Percentiles rank a stretch among this genome's conserved stretches.
Conservation (phyloP, 2,888 invertebrate genomes). For the Euproctis similis region DNA sequence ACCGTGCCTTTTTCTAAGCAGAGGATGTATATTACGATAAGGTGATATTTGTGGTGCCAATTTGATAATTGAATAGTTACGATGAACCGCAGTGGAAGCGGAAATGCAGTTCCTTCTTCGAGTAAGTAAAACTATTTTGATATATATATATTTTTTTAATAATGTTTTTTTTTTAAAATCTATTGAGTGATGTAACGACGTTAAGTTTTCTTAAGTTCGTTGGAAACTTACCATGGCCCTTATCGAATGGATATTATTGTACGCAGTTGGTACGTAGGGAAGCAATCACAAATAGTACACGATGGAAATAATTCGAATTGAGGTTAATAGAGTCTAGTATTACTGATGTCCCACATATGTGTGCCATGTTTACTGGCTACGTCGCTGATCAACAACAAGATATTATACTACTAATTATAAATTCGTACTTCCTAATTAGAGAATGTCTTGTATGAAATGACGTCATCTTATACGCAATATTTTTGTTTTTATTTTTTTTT, state of each 20-base stretch:
- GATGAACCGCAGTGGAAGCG: slow-evolving; percentile 72
- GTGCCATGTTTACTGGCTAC: slow-evolving; percentile 61
- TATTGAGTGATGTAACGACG: slow-evolving; percentile 20
- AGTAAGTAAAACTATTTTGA: slow-evolving; percentile 53
- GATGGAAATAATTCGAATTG: slow-evolving; percentile 67
- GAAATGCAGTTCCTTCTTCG: slow-evolving; percentile 73
- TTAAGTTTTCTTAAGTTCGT: slow-evolving; percentile 21
- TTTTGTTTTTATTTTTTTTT: slow-evolving; percentile 12
- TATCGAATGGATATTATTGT: slow-evolving; percentile 63
- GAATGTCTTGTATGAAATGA: slow-evolving; percentile 32
- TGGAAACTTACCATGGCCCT: slow-evolving; percentile 46
- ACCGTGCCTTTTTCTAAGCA: slow-evolving; percentile 48
- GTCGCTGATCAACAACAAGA: slow-evolving; percentile 58
- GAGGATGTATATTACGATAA: slow-evolving; percentile 60
- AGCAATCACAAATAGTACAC: slow-evolving; percentile 61
- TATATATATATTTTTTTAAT: slow-evolving; percentile 12
- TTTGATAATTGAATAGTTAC: slow-evolving; percentile 58
- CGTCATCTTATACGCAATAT: slow-evolving; percentile 33
- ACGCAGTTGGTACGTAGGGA: slow-evolving; percentile 50
- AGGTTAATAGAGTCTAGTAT: slow-evolving; percentile 69
- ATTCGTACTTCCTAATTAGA: slow-evolving; percentile 44
- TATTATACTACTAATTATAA: slow-evolving; percentile 44
- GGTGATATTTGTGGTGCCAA: slow-evolving; percentile 68
- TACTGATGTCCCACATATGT: slow-evolving; percentile 70
- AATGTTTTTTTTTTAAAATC: slow-evolving; percentile 6